phyloP scores from a whole-genome alignment of 23 tunicate species.

The Aplidium turbinatum region DNA sequence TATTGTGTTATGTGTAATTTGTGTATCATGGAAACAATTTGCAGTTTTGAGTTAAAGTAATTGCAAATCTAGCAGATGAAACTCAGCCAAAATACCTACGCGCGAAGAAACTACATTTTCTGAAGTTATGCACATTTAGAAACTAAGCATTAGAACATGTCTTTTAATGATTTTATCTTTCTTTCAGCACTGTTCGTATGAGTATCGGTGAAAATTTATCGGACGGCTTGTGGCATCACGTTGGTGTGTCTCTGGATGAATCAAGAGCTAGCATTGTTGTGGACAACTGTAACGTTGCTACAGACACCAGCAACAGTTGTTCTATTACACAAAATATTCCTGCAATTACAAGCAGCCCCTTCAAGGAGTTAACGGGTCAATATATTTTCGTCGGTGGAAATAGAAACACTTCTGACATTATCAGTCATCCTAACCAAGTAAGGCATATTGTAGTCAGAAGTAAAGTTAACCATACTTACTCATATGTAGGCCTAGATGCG shows the following conservation, averaged over 20 bases:
- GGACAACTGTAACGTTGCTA: constrained; percentile 18
- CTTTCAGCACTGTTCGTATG: constrained; percentile 9
- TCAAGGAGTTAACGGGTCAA: neutral
- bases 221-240: constrained; percentile 58
- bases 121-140: too few relatives aligned
- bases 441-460: too few relatives aligned
- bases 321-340: neutral
- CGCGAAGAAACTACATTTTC: too few relatives aligned
- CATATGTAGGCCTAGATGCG: too few relatives aligned
- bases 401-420: constrained; percentile 11
- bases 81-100: too few relatives aligned
- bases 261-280: constrained; percentile 1
- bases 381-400: constrained; percentile 57
- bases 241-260: constrained; percentile 4
- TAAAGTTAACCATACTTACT: too few relatives aligned
- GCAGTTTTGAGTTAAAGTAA: too few relatives aligned
- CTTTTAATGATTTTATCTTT: neutral
- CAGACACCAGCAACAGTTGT: constrained; percentile 12
- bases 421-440: constrained; percentile 45
- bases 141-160: too few relatives aligned
- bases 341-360: neutral
- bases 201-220: constrained; percentile 17
- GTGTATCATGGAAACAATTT: too few relatives aligned
- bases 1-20: too few relatives aligned
- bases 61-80: too few relatives aligned